phyloP scores from a whole-genome alignment of 2,113 vertebrate species.

The Lonchura striata region DNA sequence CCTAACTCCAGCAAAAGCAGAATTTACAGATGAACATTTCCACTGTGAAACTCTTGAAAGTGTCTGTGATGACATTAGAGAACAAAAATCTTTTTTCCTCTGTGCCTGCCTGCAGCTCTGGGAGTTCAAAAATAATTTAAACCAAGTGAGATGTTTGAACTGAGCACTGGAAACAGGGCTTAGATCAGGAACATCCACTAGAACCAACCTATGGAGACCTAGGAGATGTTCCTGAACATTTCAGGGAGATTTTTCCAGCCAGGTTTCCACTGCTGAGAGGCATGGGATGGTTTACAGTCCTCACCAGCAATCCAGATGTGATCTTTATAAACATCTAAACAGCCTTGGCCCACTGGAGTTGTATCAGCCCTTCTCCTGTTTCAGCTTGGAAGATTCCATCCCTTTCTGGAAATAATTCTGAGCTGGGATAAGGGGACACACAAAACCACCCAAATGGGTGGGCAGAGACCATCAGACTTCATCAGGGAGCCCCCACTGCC shows the following conservation, averaged over 20 bases:
- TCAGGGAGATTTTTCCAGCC: neutral
- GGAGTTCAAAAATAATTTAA: neutral
- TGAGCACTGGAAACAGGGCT: neutral
- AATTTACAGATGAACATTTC: neutral
- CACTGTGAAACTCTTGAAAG: neutral
- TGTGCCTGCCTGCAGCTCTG: neutral
- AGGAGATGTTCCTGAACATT: neutral
- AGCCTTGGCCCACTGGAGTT: neutral
- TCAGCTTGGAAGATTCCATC: neutral
- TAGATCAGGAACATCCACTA: fast-evolving
- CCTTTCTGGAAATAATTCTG: neutral
- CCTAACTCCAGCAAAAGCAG: neutral
- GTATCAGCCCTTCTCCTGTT: neutral
- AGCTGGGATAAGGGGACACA: neutral
- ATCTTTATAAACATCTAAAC: neutral
- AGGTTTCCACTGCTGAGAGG: neutral
- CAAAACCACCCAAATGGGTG: neutral
- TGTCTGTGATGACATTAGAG: neutral
- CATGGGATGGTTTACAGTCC: neutral
- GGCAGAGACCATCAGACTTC: neutral
- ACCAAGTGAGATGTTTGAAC: neutral
- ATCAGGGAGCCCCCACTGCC: fast-evolving
- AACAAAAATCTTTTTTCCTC: neutral
- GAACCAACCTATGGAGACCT: fast-evolving
- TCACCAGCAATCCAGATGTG: neutral